These are phyloP conservation scores for Laspeyria flexula DNA, from an alignment of 2,888 invertebrate species.

Conservation along the genomic window DNA sequence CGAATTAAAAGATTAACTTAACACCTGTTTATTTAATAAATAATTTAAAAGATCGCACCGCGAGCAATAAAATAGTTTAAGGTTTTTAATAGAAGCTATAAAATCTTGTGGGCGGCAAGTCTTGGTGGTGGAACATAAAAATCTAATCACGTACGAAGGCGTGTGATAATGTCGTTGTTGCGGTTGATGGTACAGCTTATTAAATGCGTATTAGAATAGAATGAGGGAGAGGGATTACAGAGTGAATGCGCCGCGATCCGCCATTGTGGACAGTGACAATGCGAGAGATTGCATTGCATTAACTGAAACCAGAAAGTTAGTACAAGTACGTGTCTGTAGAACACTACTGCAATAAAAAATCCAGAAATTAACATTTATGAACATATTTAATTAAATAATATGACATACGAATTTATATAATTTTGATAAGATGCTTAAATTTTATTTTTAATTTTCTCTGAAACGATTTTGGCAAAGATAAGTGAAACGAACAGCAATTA, in stretches of 20 bases:
- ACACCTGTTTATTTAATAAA: slow-evolving; percentile 29
- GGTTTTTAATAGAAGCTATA: slow-evolving; percentile 32
- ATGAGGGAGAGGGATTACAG: slow-evolving; percentile 58
- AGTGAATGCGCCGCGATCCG: slow-evolving; percentile 51
- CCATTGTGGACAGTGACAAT: slow-evolving; percentile 64
- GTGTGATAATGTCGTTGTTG: slow-evolving; percentile 50
- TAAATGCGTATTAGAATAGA: slow-evolving; percentile 60
- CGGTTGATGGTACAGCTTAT: slow-evolving; percentile 52
- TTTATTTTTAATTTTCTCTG: no score
- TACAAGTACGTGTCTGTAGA: slow-evolving; percentile 38
- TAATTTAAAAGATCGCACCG: slow-evolving; percentile 25
- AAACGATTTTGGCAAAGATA: no score
- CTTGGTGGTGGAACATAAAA: slow-evolving; percentile 42
- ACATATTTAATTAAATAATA: no score
- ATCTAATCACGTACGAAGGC: slow-evolving; percentile 50
- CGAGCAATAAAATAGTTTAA: slow-evolving; percentile 28
- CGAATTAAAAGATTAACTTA: slow-evolving; percentile 22
- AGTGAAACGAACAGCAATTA: no score
- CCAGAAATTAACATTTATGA: no score
- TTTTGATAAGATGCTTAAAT: no score
- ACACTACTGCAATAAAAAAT: slow-evolving; percentile 25
- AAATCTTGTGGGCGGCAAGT: slow-evolving; percentile 31
- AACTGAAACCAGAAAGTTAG: slow-evolving; percentile 58
- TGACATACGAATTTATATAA: no score
- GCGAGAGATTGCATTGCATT: slow-evolving; percentile 64